Percentiles rank a stretch among this genome's conserved stretches.
Conservation (phyloP, 2,888 invertebrate species). For the Melieria picta region DNA sequence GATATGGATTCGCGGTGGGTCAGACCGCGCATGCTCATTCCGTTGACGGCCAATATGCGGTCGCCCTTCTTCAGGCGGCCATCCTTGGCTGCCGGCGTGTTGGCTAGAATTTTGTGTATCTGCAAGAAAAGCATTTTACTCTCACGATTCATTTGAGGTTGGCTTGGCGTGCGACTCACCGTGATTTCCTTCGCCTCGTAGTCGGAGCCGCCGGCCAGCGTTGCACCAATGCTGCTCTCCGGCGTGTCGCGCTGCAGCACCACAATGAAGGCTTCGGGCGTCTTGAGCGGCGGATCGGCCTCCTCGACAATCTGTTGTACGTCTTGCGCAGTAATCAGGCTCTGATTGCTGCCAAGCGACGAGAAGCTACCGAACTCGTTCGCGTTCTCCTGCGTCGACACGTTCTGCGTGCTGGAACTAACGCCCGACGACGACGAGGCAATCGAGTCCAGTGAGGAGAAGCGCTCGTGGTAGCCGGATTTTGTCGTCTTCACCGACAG, state of each 20-base stretch:
- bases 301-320: constrained; percentile 74
- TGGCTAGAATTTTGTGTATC: constrained; percentile 88
- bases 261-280: constrained; percentile 72
- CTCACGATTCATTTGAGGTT: neutral
- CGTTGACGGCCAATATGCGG: constrained; percentile 89
- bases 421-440: constrained; percentile 66
- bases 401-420: constrained; percentile 62
- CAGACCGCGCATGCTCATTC: constrained; percentile 81
- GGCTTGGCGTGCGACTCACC: constrained; percentile 67
- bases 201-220: constrained; percentile 88
- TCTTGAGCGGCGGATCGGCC: constrained; percentile 74
- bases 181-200: constrained; percentile 93
- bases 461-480: constrained; percentile 61
- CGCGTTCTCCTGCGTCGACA: constrained; percentile 63
- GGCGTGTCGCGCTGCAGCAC: constrained; percentile 75
- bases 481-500: constrained; percentile 44
- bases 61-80: constrained; percentile 88
- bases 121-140: constrained; percentile 55
- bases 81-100: constrained; percentile 87
- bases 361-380: constrained; percentile 66
- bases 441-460: constrained; percentile 65
- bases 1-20: constrained; percentile 89
- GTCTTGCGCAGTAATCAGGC: constrained; percentile 68
- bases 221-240: constrained; percentile 84
- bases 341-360: constrained; percentile 66